Evolutionary conservation across 2,888 invertebrate species (phyloP), one percentile per base, ranked within the genome.

Genomic region (Scotopteryx bipunctaria): DNA sequence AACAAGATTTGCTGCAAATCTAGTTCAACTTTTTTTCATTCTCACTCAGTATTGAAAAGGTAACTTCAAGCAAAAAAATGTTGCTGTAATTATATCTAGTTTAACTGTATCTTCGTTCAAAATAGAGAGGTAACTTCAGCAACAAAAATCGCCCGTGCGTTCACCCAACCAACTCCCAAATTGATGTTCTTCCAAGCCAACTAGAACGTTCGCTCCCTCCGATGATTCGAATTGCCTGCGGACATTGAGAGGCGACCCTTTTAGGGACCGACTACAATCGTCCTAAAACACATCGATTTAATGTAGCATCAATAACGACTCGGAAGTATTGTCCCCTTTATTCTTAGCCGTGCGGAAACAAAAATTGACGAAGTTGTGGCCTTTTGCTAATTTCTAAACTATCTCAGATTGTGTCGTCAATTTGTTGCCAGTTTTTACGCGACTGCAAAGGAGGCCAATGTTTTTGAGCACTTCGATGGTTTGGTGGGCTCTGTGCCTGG

Each of bases 181-280:
- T 53, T 47, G 46, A 53, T 47, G 52, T 47, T 42, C 36, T 41
- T 42, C 37, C 42, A 31, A 45, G 41, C 41, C 45, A 36, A 38
- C 29, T 35, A 48, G 33, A 48, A 23, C 17, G 44, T 54, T 54
- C 25, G 48, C 48, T 47, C 35, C 48, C 40, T 48, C 25, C 44
- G 54, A 48, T 54, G 40, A 41, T 41, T 56, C 54, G 53, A 63
- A 59, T 63, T 33, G 58, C 56, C 52, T 54, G 58, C 55, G 58
- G 57, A 58, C 60, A 58, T 58, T 54, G 57, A 55, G 57, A 53
- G 57, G 52, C 50, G 60, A 63, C 63, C 63, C 60, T 63, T 62
- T 63, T 55, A 58, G 48, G 50, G 62, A 52, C 45, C 27, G 15
- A 44, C 53, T 52, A 53, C 52, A 58, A 55, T 58, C 36, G 48